Evolutionary conservation across 1,140 invertebrate genomes (phyloP).

Genomic region (Amyelois transitella): DNA sequence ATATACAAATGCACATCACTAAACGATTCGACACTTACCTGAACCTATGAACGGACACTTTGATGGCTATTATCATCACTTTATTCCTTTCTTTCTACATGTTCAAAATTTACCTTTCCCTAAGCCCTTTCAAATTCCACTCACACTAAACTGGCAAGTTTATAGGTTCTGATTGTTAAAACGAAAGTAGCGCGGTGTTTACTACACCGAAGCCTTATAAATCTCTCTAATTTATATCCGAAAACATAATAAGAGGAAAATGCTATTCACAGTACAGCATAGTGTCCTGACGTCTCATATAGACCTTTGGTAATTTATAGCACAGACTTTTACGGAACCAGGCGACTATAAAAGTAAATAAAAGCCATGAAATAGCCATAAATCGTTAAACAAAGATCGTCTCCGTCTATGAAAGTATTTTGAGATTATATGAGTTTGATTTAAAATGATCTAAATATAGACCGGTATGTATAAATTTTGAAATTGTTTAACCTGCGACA

Average conservation of each 20-base stretch:
- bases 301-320: conserved; percentile 56
- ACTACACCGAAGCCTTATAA: conserved; percentile 35
- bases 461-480: too few species aligned
- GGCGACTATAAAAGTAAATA: conserved; percentile 69
- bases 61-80: too few species aligned
- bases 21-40: too few species aligned
- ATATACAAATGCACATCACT: too few species aligned
- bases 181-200: conserved; percentile 32
- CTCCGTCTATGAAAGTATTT: neutral
- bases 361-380: conserved; percentile 64
- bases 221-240: conserved; percentile 67
- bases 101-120: neutral
- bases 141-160: neutral
- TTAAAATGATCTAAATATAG: neutral
- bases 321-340: conserved; percentile 51
- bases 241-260: conserved; percentile 68
- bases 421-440: conserved; percentile 3
- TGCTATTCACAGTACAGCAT: conserved; percentile 47
- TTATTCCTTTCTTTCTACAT: too few species aligned
- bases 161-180: conserved; percentile 27
- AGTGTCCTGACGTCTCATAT: conserved; percentile 39
- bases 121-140: neutral
- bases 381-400: conserved; percentile 49
- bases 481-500: too few species aligned
- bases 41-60: too few species aligned